phyloP scores from a whole-genome alignment of 2,113 vertebrate species.

The Glaucidium brasilianum region DNA sequence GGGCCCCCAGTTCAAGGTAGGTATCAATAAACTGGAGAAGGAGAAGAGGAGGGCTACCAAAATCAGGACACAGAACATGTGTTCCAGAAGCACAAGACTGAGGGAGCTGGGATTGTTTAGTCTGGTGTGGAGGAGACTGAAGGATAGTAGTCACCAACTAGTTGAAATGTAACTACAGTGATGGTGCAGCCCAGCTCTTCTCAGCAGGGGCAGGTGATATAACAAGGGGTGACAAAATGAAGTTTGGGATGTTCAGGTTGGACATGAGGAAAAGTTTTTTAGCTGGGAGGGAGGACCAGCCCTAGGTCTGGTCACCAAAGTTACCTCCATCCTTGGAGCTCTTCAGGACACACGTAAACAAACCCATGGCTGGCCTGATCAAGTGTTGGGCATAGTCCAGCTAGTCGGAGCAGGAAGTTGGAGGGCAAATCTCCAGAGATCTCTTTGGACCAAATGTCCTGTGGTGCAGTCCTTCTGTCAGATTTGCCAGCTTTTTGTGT shows the following conservation, averaged over 20 bases:
- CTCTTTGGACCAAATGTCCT: background rate
- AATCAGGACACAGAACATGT: accelerated
- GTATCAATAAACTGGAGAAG: background rate
- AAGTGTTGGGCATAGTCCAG: accelerated
- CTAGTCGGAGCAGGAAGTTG: background rate
- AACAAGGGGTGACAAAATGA: background rate
- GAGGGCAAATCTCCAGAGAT: background rate
- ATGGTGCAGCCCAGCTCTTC: background rate
- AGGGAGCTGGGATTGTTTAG: background rate
- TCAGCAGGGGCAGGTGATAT: background rate
- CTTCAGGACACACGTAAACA: background rate
- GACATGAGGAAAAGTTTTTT: background rate
- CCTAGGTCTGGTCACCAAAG: background rate
- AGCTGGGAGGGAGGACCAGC: background rate
- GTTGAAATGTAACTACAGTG: background rate
- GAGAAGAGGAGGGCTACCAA: background rate
- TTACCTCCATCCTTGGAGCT: background rate
- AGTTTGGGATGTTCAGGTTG: background rate
- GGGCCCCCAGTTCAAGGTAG: background rate
- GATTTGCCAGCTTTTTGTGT: background rate
- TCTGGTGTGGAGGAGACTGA: background rate
- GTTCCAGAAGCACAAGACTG: background rate
- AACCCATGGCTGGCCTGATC: background rate
- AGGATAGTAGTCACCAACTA: background rate
- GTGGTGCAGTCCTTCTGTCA: background rate